These are phyloP conservation scores for Notoglanidium macrostoma DNA, from an alignment of 2,797 vertebrate genomes.

Conservation along the genomic window DNA sequence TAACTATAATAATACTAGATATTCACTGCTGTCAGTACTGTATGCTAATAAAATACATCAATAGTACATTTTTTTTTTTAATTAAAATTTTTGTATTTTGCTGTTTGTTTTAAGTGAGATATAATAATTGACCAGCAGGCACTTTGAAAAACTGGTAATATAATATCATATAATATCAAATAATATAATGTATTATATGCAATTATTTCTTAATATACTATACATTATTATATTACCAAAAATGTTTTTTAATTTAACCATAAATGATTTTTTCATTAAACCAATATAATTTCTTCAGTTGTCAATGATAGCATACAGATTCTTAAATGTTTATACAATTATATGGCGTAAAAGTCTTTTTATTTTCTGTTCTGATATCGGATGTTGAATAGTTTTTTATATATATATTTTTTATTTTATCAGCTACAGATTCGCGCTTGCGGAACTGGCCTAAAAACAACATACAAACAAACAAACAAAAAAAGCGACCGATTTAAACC, in stretches of 20 bases:
- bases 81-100: background rate
- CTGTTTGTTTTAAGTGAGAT: background rate
- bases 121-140: slow-evolving; percentile 61
- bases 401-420: background rate
- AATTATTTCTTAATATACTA: background rate
- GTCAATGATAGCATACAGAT: background rate
- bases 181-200: background rate
- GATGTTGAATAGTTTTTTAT: background rate
- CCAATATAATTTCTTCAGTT: background rate
- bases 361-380: background rate
- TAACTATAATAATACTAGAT: background rate
- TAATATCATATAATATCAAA: slow-evolving; percentile 25
- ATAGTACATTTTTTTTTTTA: slow-evolving; percentile 14
- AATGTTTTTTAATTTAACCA: background rate
- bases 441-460: slow-evolving; percentile 33
- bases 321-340: background rate
- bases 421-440: background rate
- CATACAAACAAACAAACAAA: slow-evolving; percentile 40
- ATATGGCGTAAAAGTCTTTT: background rate
- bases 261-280: background rate
- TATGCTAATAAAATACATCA: slow-evolving; percentile 18
- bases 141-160: slow-evolving; percentile 70
- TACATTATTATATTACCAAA: background rate
- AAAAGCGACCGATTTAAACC: slow-evolving; percentile 27
- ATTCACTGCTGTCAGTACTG: background rate